Conservation (phyloP, 2,113 vertebrate genomes). For the Plestiodon gilberti region DNA sequence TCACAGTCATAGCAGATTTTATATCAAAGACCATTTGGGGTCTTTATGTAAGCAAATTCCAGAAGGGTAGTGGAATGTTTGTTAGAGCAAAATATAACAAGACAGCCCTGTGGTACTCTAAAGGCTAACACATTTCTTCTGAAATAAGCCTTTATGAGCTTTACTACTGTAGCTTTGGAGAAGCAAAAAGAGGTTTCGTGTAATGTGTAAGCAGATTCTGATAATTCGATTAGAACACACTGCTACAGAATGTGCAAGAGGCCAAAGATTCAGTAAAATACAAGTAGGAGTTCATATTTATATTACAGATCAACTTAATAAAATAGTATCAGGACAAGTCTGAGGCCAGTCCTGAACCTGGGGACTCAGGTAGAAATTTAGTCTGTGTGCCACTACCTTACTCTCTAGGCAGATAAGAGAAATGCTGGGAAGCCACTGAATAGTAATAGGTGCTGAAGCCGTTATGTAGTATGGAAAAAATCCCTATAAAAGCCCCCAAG, state of each 20-base stretch:
- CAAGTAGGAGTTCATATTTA: neutral
- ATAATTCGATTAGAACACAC: neutral
- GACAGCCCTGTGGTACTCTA: neutral
- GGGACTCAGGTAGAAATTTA: neutral
- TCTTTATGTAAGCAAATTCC: neutral
- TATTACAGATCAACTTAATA: neutral
- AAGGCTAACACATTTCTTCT: neutral
- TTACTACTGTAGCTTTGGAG: neutral
- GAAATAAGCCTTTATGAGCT: neutral
- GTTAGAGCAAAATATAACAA: neutral
- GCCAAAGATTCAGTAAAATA: neutral
- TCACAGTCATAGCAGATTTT: neutral
- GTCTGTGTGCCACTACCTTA: neutral
- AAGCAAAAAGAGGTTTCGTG: neutral
- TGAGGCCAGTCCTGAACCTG: neutral
- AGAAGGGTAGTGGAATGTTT: neutral
- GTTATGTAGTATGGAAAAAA: too few relatives aligned
- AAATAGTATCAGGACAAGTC: neutral
- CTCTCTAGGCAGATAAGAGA: neutral
- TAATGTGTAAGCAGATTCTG: neutral
- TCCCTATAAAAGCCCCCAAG: neutral
- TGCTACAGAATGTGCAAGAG: neutral
- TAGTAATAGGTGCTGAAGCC: too few relatives aligned
- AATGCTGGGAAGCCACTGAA: too few relatives aligned
- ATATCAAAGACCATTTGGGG: neutral